phyloP scores from a whole-genome alignment of 2,113 vertebrate species.

The Coregonus clupeaformis region DNA sequence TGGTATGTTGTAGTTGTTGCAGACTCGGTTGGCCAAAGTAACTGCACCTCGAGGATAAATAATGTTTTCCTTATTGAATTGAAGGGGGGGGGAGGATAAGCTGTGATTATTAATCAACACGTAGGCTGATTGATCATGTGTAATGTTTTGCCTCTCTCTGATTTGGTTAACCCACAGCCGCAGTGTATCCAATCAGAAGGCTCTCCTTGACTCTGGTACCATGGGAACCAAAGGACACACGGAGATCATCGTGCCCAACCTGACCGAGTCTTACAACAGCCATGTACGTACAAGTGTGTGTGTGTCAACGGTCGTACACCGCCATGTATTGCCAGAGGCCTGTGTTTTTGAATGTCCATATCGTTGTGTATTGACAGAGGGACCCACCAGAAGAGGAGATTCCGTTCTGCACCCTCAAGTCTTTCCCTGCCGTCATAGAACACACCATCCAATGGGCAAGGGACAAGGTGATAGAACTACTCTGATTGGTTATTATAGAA shows the following conservation, averaged over 20 bases:
- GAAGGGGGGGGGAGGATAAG: neutral
- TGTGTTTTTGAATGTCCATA: neutral
- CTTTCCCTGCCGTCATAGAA: conserved; percentile 95
- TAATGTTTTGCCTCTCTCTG: neutral
- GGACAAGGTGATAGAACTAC: conserved; percentile 83
- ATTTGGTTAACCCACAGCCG: conserved; percentile 74
- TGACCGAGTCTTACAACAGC: conserved; percentile 98
- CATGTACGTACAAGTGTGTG: conserved; percentile 80
- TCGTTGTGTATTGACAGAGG: conserved; percentile 69
- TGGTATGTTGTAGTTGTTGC: too few species aligned
- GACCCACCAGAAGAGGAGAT: conserved; percentile 99
- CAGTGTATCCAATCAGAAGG: conserved; percentile 88
- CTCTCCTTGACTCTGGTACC: conserved; percentile 95
- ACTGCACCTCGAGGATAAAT: too few species aligned
- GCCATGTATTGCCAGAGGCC: too few species aligned
- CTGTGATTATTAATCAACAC: neutral
- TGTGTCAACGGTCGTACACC: too few species aligned
- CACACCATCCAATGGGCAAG: conserved; percentile 99
- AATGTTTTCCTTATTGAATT: too few species aligned
- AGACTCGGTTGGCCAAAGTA: too few species aligned
- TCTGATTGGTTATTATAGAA: conserved; percentile 82
- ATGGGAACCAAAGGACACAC: conserved; percentile 99
- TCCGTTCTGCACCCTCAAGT: conserved; percentile 98
- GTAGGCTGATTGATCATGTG: too few species aligned
- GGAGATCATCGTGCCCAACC: conserved; percentile 89